Percentiles rank a stretch among this genome's conserved stretches.
These are phyloP conservation scores for Scolopax bukidnonensis DNA, from an alignment of 2,797 vertebrate genomes.

Conservation along the genomic window DNA sequence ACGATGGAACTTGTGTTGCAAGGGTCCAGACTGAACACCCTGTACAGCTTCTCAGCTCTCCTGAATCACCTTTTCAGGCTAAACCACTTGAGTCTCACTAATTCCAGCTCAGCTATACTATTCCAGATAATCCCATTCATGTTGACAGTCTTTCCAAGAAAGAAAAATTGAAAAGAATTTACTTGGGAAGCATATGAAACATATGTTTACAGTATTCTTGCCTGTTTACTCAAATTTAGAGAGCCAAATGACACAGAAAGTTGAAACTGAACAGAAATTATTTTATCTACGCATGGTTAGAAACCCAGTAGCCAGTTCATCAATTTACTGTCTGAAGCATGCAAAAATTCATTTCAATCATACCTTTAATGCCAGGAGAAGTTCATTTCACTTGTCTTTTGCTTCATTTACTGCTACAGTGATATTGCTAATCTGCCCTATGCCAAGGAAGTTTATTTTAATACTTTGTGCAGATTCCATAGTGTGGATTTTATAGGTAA, in stretches of 20 bases:
- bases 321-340: not conserved
- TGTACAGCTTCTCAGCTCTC: not conserved
- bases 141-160: not conserved
- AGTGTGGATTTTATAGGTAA: not conserved
- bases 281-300: not conserved
- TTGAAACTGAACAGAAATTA: not conserved
- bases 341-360: not conserved
- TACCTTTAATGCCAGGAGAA: not conserved
- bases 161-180: not conserved
- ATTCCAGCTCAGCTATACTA: not conserved
- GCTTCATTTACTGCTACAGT: not conserved
- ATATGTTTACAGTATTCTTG: not conserved
- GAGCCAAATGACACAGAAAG: not conserved
- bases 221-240: not conserved
- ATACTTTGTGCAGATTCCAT: not conserved
- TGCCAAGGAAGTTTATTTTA: not conserved
- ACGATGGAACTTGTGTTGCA: not conserved
- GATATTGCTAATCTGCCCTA: not conserved
- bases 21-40: not conserved
- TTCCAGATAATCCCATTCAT: not conserved
- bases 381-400: not conserved
- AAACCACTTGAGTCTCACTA: not conserved
- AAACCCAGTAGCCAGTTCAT: not conserved
- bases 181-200: not conserved
- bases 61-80: not conserved